phyloP scores from a whole-genome alignment of 2,888 invertebrate species.

The Mythimna ferrago region DNA sequence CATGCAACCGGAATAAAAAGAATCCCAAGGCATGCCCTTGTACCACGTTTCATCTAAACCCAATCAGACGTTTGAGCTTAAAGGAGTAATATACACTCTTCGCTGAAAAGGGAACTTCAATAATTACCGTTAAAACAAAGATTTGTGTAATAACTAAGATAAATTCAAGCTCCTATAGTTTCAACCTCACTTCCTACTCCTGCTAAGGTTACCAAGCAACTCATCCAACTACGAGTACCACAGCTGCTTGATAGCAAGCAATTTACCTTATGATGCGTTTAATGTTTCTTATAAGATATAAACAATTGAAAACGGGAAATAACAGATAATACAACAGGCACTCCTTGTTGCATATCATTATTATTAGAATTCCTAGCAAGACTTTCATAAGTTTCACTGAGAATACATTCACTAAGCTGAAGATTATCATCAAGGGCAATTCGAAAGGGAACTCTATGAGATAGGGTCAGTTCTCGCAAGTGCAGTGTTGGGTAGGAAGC shows the following conservation, averaged over 20 bases:
- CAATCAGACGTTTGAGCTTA: too few relatives aligned
- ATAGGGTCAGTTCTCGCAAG: constrained; percentile 83
- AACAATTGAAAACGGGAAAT: constrained; percentile 63
- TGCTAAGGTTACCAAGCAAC: constrained; percentile 4
- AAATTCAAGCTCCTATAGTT: not conserved
- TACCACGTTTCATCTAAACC: too few relatives aligned
- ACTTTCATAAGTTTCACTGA: constrained; percentile 83
- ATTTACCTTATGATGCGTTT: constrained; percentile 51
- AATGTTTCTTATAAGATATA: constrained; percentile 44
- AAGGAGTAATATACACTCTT: too few relatives aligned
- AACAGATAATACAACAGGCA: constrained; percentile 56
- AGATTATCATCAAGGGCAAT: constrained; percentile 85
- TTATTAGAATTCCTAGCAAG: constrained; percentile 67
- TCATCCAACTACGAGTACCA: not conserved
- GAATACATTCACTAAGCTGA: constrained; percentile 83
- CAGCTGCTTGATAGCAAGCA: constrained; percentile 25
- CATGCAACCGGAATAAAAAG: too few relatives aligned
- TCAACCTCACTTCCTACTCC: not conserved
- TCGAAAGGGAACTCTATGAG: constrained; percentile 80
- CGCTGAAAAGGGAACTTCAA: too few relatives aligned
- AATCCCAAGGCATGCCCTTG: too few relatives aligned
- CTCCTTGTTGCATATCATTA: constrained; percentile 70
- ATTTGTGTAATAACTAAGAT: too few relatives aligned
- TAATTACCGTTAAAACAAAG: too few relatives aligned
- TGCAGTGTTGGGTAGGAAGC: constrained; percentile 62